Evolutionary conservation across 2,888 invertebrate genomes (phyloP), one percentile per base, ranked within the genome.

Genomic region (Drosophila paranaensis): DNA sequence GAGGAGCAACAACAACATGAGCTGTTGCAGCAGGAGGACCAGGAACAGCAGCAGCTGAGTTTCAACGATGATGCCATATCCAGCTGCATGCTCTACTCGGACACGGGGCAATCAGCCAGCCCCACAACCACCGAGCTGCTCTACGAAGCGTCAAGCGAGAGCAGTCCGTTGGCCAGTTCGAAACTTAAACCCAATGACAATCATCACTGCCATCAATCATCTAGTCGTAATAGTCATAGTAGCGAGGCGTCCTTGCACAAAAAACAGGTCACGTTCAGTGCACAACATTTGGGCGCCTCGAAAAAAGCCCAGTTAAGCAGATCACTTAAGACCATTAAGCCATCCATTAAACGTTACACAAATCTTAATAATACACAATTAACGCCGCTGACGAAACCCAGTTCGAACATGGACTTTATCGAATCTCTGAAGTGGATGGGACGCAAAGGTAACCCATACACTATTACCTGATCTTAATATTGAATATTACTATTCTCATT

Each of bases 231-330:
- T 58, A 79, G 79, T 65, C 57, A 81, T 57, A 73, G 79, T 62
- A 82, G 85, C 61, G 85, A 76, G 6, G 33, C 64, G 6, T 88
- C 88, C 40, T 42, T 74, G 25, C 53, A 70, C 4, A 82, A 74
- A 27, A 87, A 84, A 57, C 84, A 79, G 62, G 89, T 89, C 13
- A 87, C 81, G 20, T 89, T 89, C 39, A 81, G 55, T 76, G 42
- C 69, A 30, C 71, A 79, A 14, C 83, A 67, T 30, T 50, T 88
- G 75, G 80, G 71, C 6, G 65, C 71, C 11, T 70, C 63, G 8
- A 55, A 33, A 9, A 48, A 55, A 25, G 10, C 60, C 25, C 35
- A 57, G 16, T 16, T 48, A 13, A 62, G 13, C n/a, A 67, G 57
- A 27, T 14, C 30, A 6, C 6, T 27, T 27, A 25, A 62, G 60